These are phyloP conservation scores for Protomyctophum bolini DNA, from an alignment of 2,113 vertebrate genomes.

Conservation along the genomic window DNA sequence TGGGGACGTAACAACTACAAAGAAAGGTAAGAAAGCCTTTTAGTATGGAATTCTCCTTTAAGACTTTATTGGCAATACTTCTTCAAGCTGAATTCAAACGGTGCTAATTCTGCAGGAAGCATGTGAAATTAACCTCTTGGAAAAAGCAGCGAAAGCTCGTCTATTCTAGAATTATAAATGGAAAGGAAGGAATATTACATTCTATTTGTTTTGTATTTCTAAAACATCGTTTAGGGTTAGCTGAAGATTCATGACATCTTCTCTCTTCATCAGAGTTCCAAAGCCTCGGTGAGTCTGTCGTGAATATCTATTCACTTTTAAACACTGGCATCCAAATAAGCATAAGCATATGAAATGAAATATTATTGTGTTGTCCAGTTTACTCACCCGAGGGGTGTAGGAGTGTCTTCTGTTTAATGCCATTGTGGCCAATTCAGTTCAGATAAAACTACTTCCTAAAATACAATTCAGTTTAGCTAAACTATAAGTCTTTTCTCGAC, in stretches of 20 bases:
- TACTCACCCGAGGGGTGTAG: slow-evolving; percentile 69
- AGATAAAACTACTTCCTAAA: slow-evolving; percentile 19
- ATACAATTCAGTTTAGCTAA: not conserved
- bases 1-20: too few species aligned
- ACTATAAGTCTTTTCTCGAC: slow-evolving; percentile 9
- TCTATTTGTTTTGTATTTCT: too few species aligned
- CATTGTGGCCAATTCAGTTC: slow-evolving; percentile 38
- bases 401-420: slow-evolving; percentile 70
- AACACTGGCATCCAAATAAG: not conserved
- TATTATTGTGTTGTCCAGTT: not conserved
- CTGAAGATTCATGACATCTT: not conserved
- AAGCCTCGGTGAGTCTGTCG: slow-evolving; percentile 48
- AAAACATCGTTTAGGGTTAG: not conserved
- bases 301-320: not conserved
- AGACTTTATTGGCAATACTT: not conserved
- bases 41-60: too few species aligned
- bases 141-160: too few species aligned
- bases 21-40: too few species aligned
- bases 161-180: too few species aligned
- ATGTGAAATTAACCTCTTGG: not conserved
- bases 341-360: not conserved
- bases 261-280: not conserved
- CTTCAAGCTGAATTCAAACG: not conserved
- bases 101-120: not conserved
- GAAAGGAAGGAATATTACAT: too few species aligned